These are phyloP conservation scores for Limanda limanda DNA, from an alignment of 2,113 vertebrate species.

Conservation along the genomic window DNA sequence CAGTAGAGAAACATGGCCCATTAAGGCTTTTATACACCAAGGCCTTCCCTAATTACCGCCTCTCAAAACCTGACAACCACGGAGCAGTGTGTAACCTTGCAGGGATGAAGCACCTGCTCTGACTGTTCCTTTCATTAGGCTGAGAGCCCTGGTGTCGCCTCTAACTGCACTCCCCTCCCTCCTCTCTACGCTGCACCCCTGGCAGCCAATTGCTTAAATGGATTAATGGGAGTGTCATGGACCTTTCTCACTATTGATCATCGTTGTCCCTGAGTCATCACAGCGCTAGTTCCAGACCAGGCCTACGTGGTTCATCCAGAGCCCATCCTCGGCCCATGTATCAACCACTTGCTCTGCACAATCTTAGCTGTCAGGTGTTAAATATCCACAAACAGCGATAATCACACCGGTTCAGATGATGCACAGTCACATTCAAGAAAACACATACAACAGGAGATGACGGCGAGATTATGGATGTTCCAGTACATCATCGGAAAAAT, in stretches of 20 bases:
- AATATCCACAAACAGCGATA: constrained; percentile 20
- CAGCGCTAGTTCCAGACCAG: constrained; percentile 1
- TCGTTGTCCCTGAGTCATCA: constrained; percentile 42
- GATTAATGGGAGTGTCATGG: constrained; percentile 57
- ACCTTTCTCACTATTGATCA: constrained; percentile 63
- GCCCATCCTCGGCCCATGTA: constrained; percentile 2
- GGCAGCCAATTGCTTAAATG: constrained; percentile 39
- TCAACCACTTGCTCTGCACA: constrained; percentile 33
- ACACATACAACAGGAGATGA: neutral
- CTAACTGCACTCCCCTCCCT: neutral
- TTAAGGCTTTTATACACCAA: neutral
- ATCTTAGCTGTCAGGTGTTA: constrained; percentile 32
- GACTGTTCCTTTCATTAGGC: constrained; percentile 58
- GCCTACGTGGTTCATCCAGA: constrained; percentile 4
- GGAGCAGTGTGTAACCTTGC: constrained; percentile 15
- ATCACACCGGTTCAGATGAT: constrained; percentile 1
- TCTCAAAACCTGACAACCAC: neutral
- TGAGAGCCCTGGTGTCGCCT: constrained; percentile 47
- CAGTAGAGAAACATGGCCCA: neutral
- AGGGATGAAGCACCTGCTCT: neutral
- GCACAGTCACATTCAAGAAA: neutral
- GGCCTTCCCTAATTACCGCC: constrained; percentile 5
- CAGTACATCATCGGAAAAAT: neutral
- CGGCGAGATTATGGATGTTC: constrained; percentile 26
- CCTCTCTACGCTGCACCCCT: constrained; percentile 9